Conservation (phyloP, 2,113 vertebrate genomes). For the Brachyhypopomus gauderio region DNA sequence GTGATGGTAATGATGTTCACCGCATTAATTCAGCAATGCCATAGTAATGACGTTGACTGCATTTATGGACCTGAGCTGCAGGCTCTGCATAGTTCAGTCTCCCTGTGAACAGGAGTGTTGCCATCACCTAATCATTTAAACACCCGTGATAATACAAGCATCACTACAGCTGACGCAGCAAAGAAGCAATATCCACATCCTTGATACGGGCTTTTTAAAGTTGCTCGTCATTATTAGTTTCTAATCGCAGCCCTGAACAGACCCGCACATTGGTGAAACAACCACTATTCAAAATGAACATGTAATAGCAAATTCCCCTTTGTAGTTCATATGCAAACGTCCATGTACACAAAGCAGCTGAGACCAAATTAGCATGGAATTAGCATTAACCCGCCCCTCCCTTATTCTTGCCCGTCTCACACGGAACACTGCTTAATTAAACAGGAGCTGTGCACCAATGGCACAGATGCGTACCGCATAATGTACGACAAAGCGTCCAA, state of each 20-base stretch:
- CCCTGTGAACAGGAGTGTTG: constrained; percentile 22
- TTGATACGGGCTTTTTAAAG: constrained; percentile 66
- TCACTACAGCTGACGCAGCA: constrained; percentile 55
- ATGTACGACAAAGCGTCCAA: constrained; percentile 26
- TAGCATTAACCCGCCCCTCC: constrained; percentile 16
- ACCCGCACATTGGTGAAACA: constrained; percentile 15
- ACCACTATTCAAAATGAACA: constrained; percentile 10
- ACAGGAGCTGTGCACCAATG: constrained; percentile 52
- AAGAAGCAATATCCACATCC: constrained; percentile 65
- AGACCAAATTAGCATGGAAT: constrained; percentile 63
- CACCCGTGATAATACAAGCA: constrained; percentile 52
- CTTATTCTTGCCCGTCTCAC: constrained; percentile 28
- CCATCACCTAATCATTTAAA: constrained; percentile 48
- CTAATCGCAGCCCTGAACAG: not conserved
- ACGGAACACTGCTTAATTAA: constrained; percentile 50
- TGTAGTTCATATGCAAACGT: constrained; percentile 24
- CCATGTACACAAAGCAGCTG: constrained; percentile 28
- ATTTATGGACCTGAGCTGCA: constrained; percentile 12
- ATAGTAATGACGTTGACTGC: not conserved
- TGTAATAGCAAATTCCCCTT: not conserved
- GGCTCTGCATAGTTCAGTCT: not conserved
- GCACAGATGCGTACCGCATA: constrained; percentile 54
- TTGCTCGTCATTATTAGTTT: constrained; percentile 67
- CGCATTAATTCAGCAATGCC: not conserved
- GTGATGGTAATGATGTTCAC: constrained; percentile 4